These are phyloP conservation scores for Troides helena DNA, from an alignment of 2,888 invertebrate species.

Conservation along the genomic window DNA sequence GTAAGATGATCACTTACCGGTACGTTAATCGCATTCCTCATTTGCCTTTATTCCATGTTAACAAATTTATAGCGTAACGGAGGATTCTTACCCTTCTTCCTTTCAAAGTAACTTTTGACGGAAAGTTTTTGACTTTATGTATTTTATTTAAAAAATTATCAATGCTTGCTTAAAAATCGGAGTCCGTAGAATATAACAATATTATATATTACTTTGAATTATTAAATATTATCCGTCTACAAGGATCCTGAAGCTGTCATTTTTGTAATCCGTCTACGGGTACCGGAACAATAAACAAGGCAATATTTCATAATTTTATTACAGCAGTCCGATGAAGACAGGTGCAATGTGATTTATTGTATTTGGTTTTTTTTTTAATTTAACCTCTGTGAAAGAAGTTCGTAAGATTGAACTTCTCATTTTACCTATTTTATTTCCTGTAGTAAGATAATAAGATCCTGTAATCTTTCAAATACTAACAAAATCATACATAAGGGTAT, in stretches of 20 bases:
- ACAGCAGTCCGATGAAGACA: background rate
- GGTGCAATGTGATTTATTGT: conserved; percentile 7
- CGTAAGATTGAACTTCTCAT: background rate
- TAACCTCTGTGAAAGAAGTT: background rate
- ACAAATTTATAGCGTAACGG: too few species aligned
- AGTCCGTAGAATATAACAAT: background rate
- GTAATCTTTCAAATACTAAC: too few species aligned
- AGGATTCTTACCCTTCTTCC: too few species aligned
- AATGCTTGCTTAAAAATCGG: too few species aligned
- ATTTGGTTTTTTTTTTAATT: background rate
- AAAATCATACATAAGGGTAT: too few species aligned
- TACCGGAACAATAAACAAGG: background rate
- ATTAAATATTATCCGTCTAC: background rate
- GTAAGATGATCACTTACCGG: too few species aligned
- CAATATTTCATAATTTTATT: conserved; percentile 2
- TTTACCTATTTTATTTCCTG: background rate
- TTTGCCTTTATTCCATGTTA: too few species aligned
- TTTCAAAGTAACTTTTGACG: too few species aligned
- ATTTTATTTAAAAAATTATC: too few species aligned
- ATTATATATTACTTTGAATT: background rate
- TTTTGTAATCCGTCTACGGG: background rate
- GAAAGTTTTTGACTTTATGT: too few species aligned
- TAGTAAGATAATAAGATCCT: background rate
- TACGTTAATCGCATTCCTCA: too few species aligned
- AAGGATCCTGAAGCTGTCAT: background rate